Evolutionary conservation across 2,113 vertebrate genomes (phyloP).

Genomic region (Calonectris borealis): DNA sequence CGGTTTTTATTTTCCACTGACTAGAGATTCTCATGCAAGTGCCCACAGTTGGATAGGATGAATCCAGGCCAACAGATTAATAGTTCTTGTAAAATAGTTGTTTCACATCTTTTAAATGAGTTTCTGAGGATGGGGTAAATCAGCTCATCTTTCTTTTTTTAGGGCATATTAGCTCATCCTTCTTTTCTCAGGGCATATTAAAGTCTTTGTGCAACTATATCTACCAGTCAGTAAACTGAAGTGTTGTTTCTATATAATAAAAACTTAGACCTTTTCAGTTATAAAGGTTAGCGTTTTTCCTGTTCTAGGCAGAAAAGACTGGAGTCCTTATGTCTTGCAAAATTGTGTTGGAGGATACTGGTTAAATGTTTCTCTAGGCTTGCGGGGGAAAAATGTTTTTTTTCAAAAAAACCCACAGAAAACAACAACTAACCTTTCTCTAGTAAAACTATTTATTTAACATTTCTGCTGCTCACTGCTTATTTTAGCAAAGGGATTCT

Average conservation of each 20-base stretch:
- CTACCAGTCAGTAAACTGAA: background rate
- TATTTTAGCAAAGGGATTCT: background rate
- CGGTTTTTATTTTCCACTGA: background rate
- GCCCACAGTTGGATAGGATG: background rate
- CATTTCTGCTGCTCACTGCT: background rate
- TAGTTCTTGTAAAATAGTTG: background rate
- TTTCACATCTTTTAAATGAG: background rate
- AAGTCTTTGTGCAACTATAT: background rate
- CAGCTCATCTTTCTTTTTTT: background rate
- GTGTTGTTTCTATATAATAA: background rate
- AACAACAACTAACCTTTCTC: background rate
- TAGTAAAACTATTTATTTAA: background rate
- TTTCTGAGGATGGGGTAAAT: background rate
- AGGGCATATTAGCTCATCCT: background rate
- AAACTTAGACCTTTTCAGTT: background rate
- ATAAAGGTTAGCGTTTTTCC: background rate
- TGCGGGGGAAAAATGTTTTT: background rate
- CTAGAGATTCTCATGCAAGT: background rate
- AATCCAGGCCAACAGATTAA: background rate
- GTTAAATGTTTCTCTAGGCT: background rate
- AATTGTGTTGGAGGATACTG: background rate
- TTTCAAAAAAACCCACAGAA: background rate
- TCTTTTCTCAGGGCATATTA: background rate
- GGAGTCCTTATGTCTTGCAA: background rate
- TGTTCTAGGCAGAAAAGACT: background rate